Conservation (phyloP, 2,797 vertebrate species). For the Gobionotothen gibberifrons region DNA sequence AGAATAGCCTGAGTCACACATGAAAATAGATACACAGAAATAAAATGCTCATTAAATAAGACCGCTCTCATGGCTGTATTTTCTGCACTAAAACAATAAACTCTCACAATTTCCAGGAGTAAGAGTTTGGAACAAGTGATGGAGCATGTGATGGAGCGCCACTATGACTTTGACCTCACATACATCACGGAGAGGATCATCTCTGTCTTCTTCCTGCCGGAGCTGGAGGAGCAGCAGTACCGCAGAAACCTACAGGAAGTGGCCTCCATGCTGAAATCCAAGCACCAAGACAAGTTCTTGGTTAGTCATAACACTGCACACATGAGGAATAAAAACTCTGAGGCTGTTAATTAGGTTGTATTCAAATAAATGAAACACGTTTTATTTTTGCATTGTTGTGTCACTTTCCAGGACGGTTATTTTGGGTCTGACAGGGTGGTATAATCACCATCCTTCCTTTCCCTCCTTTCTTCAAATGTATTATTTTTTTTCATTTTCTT, state of each 20-base stretch:
- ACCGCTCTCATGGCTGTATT: slow-evolving; percentile 9
- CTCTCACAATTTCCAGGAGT: slow-evolving; percentile 73
- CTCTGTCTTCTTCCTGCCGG: slow-evolving; percentile 89
- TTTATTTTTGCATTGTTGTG: slow-evolving; percentile 4
- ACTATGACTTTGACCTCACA: slow-evolving; percentile 92
- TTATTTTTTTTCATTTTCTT: not conserved
- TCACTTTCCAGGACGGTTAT: not conserved
- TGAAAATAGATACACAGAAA: slow-evolving; percentile 1
- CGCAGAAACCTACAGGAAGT: slow-evolving; percentile 90
- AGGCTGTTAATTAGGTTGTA: not conserved
- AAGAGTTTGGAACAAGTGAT: slow-evolving; percentile 89
- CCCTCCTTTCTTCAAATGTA: not conserved
- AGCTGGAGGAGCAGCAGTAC: slow-evolving; percentile 89
- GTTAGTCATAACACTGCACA: slow-evolving; percentile 73
- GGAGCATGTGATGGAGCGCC: slow-evolving; percentile 90
- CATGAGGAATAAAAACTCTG: not conserved
- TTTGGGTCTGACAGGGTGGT: not conserved
- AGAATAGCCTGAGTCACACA: not conserved
- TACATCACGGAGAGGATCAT: slow-evolving; percentile 96
- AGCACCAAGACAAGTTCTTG: slow-evolving; percentile 93
- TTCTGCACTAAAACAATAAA: slow-evolving; percentile 6
- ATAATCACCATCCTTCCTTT: not conserved
- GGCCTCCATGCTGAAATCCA: slow-evolving; percentile 92
- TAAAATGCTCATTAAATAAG: not conserved
- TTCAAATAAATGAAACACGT: not conserved